Evolutionary conservation across 2,888 invertebrate genomes (phyloP).

Genomic region (Cepaea hortensis): DNA sequence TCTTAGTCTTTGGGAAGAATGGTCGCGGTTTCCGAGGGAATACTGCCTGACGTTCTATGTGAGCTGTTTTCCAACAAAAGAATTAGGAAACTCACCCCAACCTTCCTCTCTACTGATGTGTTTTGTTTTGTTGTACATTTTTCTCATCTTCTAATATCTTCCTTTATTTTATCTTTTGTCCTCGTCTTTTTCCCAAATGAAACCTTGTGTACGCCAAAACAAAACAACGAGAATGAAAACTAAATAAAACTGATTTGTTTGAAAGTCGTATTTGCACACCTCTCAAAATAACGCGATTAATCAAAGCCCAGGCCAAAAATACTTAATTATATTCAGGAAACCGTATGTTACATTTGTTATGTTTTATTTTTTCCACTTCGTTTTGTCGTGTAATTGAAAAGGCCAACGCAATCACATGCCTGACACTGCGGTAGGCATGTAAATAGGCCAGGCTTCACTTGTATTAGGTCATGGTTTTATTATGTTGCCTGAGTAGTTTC

Average conservation of each 20-base stretch:
- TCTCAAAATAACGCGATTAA: neutral
- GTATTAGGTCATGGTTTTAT: no score
- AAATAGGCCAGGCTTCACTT: no score
- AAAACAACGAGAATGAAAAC: neutral
- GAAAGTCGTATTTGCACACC: neutral
- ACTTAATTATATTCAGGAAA: no score
- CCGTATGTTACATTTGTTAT: no score
- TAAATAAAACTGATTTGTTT: neutral
- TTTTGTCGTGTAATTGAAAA: no score
- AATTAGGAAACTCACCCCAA: neutral
- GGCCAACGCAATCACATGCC: no score
- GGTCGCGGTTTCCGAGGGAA: slow-evolving; percentile 2
- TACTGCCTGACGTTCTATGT: slow-evolving; percentile 3
- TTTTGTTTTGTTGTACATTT: neutral
- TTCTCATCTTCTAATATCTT: neutral
- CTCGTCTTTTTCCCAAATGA: neutral
- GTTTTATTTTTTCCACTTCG: no score
- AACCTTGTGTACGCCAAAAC: no score
- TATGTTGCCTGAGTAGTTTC: neutral
- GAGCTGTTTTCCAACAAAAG: neutral
- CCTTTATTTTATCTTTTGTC: slow-evolving; percentile 1
- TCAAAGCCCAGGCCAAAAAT: no score
- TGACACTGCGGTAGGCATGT: no score
- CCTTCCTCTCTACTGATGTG: neutral
- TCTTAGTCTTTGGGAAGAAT: neutral